phyloP scores from a whole-genome alignment of 2,888 invertebrate genomes.

The Mallateleia sp. region DNA sequence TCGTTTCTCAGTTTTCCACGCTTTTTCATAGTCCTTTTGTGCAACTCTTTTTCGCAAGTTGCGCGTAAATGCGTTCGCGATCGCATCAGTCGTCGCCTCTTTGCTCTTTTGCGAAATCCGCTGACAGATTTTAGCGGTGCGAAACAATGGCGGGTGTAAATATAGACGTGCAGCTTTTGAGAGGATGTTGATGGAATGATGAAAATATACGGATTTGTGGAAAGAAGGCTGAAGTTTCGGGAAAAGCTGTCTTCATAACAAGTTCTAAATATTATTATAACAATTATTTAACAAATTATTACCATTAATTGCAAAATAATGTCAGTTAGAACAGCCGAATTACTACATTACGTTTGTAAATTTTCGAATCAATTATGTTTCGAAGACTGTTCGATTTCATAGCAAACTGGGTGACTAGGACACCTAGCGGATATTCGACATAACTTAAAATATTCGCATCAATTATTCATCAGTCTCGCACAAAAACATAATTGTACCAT shows the following conservation, averaged over 20 bases:
- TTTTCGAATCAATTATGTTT: constrained; percentile 23
- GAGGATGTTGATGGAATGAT: constrained; percentile 29
- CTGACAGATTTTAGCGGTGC: constrained; percentile 47
- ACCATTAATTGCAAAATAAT: too few relatives aligned
- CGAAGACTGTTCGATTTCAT: constrained; percentile 3
- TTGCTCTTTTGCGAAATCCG: constrained; percentile 38
- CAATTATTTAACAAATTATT: too few relatives aligned
- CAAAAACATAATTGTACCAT: constrained; percentile 43
- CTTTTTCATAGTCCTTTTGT: constrained; percentile 44
- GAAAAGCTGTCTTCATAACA: neutral
- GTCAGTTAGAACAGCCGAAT: too few relatives aligned
- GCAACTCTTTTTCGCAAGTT: constrained; percentile 28
- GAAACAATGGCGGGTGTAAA: constrained; percentile 42
- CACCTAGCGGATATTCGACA: constrained; percentile 45
- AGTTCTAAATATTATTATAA: too few relatives aligned
- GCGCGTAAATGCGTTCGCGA: constrained; percentile 22
- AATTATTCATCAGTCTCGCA: constrained; percentile 41
- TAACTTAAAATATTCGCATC: constrained; percentile 36
- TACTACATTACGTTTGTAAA: too few relatives aligned
- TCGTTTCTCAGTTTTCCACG: constrained; percentile 50
- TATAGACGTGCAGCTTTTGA: constrained; percentile 12
- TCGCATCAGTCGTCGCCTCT: constrained; percentile 37
- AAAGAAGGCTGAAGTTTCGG: neutral
- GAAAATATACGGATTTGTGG: constrained; percentile 33
- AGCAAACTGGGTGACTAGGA: constrained; percentile 55